Evolutionary conservation across 2,113 vertebrate genomes (phyloP).

Genomic region (Brienomyrus longianalis): DNA sequence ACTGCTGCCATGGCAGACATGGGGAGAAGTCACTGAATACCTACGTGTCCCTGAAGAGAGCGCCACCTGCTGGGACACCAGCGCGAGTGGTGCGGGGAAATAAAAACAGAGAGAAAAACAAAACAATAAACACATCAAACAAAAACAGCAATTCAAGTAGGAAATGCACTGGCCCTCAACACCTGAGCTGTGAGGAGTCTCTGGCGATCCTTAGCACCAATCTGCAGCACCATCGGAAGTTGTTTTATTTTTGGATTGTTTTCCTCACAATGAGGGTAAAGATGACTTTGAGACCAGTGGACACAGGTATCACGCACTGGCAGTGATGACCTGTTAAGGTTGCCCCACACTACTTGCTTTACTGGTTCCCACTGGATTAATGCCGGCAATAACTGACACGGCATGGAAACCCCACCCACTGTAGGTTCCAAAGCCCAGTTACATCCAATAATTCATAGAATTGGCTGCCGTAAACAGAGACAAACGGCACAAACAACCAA

Average conservation of each 20-base stretch:
- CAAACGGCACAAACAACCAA: not conserved
- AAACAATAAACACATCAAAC: not conserved
- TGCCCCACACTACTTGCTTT: not conserved
- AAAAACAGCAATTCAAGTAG: constrained; percentile 44
- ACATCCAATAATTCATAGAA: not conserved
- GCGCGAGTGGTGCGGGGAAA: too few species aligned
- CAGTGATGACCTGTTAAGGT: not conserved
- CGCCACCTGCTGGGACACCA: not conserved
- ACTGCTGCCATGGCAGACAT: not conserved
- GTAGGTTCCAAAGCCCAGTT: not conserved
- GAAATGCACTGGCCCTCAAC: constrained; percentile 13
- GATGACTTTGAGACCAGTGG: not conserved
- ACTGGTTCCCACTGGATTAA: not conserved
- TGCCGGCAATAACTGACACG: not conserved
- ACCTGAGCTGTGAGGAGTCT: not conserved
- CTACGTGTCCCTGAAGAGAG: not conserved
- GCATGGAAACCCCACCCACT: not conserved
- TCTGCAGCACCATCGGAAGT: constrained; percentile 29
- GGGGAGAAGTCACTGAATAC: not conserved
- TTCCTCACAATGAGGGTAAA: not conserved
- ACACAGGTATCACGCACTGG: not conserved
- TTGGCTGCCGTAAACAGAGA: not conserved
- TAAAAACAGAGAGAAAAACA: not conserved
- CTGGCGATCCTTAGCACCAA: constrained; percentile 31
- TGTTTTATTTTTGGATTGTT: not conserved